Conservation (phyloP, 2,797 vertebrate genomes). For the Pipistrellus pipistrellus region DNA sequence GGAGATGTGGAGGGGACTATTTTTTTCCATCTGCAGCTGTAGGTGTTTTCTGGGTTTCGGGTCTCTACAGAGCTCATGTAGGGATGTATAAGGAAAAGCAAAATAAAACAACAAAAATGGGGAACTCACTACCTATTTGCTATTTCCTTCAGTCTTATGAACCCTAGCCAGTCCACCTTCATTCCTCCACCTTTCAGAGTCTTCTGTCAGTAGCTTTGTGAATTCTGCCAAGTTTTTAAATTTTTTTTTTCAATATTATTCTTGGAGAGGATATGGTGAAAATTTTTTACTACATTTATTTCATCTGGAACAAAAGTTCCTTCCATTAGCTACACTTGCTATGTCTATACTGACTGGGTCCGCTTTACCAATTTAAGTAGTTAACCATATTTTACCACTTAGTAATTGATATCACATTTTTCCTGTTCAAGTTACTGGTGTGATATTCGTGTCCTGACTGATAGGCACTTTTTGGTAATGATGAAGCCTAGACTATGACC, state of each 20-base stretch:
- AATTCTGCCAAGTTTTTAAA: background rate
- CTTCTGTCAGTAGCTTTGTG: background rate
- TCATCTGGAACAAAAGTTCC: background rate
- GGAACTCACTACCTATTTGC: background rate
- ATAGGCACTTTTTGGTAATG: background rate
- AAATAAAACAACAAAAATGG: background rate
- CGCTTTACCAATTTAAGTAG: background rate
- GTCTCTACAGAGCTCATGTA: background rate
- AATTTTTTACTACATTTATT: background rate
- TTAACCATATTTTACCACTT: background rate
- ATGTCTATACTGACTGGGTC: background rate
- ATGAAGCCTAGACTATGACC: background rate
- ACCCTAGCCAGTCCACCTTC: background rate
- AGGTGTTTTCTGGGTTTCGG: background rate
- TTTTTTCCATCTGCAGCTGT: background rate
- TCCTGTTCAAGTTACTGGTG: conserved; percentile 11
- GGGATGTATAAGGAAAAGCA: background rate
- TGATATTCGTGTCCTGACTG: background rate
- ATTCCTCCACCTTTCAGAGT: background rate
- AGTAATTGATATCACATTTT: conserved; percentile 11
- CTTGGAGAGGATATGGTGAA: background rate
- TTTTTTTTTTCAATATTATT: background rate
- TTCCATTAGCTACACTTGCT: background rate
- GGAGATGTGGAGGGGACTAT: background rate
- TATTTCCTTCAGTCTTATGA: background rate